Evolutionary conservation across 2,888 invertebrate species (phyloP).

Genomic region (Amiota minor): DNA sequence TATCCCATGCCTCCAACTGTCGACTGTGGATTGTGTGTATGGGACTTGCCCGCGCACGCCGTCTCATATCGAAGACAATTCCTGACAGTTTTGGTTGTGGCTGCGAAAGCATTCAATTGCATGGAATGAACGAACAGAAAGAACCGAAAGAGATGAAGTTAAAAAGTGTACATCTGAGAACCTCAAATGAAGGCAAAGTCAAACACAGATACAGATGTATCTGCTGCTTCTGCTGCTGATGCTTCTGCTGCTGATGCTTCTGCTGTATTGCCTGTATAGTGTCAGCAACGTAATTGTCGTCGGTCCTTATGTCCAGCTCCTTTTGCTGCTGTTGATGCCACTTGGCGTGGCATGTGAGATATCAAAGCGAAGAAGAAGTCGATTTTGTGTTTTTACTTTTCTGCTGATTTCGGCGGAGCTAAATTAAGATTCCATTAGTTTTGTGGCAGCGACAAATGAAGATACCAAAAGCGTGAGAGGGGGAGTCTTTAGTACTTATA

Average conservation of each 20-base stretch:
- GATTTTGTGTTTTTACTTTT: conserved; percentile 42
- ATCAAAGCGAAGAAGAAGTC: conserved; percentile 20
- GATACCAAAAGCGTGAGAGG: background rate
- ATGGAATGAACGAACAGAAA: conserved; percentile 17
- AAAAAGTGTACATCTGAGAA: background rate
- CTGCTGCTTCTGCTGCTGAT: background rate
- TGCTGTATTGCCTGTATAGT: background rate
- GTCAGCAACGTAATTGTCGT: conserved; percentile 23
- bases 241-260: background rate
- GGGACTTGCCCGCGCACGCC: background rate
- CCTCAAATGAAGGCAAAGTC: background rate
- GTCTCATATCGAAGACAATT: conserved; percentile 30
- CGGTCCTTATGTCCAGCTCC: conserved; percentile 8
- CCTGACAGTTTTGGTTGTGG: conserved; percentile 17
- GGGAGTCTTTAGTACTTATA: conserved; percentile 2
- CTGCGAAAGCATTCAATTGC: conserved; percentile 25
- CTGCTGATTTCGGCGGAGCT: conserved; percentile 65
- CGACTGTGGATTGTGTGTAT: background rate
- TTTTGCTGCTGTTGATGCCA: conserved; percentile 54
- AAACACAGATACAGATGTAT: background rate
- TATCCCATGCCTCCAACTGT: background rate
- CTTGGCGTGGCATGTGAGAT: conserved; percentile 44
- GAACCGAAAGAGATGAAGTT: conserved; percentile 12
- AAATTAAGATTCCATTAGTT: conserved; percentile 73
- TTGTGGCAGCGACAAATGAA: conserved; percentile 29